Evolutionary conservation across 2,888 invertebrate genomes (phyloP), one percentile per base, ranked within the genome.

Genomic region (Halictus quadricinctus): DNA sequence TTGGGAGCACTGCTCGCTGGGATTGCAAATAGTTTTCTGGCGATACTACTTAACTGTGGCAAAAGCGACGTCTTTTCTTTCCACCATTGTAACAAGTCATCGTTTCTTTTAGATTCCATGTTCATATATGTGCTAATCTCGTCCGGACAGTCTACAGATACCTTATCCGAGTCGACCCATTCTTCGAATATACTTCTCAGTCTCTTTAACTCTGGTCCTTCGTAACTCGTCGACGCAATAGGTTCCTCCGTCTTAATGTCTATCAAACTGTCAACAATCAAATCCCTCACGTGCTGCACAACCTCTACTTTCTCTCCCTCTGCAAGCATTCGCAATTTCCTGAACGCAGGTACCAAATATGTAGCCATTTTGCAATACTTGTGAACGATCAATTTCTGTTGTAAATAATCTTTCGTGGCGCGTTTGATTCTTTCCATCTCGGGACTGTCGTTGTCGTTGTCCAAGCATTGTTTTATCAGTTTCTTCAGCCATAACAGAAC

Each of bases 1-100:
- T 54, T 74, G 8, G 73, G 50, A 54, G 73, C 41, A 36, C 73
- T 74, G 41, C 50, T 74, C 29, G 73, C 73, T 21, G 73, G 73
- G 8, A 73, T 73, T 36, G 54, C 54, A 36, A 73, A 73, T 13
- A 73, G 21, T 54, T 73, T 73, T 54, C 21, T 73, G 10, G 73
- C 73, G 13, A 73, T 72, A 29, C 46, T 5, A 12, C 29, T 72
- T 10, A 72, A 72, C 18, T 72, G 43, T 48, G 72, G 72, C 18
- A 72, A 2, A 2, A 72, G 72, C 18, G 8, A 29, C 3, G 64
- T 29, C 29, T 64, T 64, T 64, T 64, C 64, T 18, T 64, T 29
- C 64, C 64, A 64, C 64, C 64, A 64, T 64, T 64, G 29, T 18
- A 64, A 64, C 18, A 64, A 64, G 18, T 64, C 64, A 8, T 64